Conservation (phyloP, 2,113 vertebrate genomes). For the Otolemur garnettii region DNA sequence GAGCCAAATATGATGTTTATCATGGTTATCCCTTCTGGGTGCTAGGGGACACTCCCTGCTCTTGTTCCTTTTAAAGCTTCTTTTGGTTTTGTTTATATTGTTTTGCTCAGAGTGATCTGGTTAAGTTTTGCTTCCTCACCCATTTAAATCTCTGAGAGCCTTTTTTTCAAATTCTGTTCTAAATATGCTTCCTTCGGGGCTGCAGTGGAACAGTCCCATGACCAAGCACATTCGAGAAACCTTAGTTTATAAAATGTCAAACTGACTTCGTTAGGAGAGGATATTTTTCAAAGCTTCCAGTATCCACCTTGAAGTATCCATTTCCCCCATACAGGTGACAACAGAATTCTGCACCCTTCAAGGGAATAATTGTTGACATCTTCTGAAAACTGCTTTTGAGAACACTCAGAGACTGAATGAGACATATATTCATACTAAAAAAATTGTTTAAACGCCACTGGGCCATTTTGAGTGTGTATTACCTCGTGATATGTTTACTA, state of each 20-base stretch:
- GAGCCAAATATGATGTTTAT: neutral
- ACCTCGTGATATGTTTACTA: neutral
- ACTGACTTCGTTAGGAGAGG: neutral
- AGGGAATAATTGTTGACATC: neutral
- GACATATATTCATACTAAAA: neutral
- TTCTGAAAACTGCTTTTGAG: neutral
- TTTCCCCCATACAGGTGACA: neutral
- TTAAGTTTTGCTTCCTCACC: neutral
- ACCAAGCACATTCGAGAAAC: neutral
- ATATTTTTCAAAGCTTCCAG: neutral
- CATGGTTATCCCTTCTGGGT: neutral
- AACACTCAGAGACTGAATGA: neutral
- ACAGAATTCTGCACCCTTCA: neutral
- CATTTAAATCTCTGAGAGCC: neutral
- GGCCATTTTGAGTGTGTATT: neutral
- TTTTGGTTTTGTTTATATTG: slow-evolving; percentile 40
- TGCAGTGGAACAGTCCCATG: neutral
- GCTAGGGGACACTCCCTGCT: neutral
- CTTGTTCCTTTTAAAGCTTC: neutral
- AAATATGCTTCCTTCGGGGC: neutral
- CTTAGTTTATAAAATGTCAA: neutral
- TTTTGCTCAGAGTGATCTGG: slow-evolving; percentile 3
- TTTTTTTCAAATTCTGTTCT: neutral
- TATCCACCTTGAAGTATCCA: neutral
- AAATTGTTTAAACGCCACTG: neutral